Evolutionary conservation across 2,113 vertebrate genomes (phyloP).

Genomic region (Archilochus colubris): DNA sequence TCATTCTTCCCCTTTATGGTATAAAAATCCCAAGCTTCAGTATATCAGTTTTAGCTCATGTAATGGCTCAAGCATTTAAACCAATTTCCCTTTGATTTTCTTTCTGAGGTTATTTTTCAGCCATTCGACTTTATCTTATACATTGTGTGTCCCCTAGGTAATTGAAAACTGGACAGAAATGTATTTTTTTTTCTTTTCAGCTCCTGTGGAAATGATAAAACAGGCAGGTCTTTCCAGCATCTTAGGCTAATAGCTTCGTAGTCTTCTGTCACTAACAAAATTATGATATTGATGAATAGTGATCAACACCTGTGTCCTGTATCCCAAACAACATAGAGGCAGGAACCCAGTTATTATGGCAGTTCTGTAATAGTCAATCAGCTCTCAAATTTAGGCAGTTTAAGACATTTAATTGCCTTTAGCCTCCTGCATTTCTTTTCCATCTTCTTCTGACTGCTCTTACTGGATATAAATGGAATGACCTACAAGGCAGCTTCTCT

Average conservation of each 20-base stretch:
- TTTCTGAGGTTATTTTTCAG: not conserved
- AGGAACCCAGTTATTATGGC: not conserved
- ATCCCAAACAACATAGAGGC: not conserved
- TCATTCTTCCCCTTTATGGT: not conserved
- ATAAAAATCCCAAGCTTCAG: not conserved
- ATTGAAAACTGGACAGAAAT: not conserved
- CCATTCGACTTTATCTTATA: not conserved
- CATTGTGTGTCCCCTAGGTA: not conserved
- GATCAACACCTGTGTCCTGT: not conserved
- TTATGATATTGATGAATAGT: not conserved
- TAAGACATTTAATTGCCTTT: not conserved
- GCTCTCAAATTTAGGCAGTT: not conserved
- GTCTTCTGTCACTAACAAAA: not conserved
- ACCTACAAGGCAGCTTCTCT: not conserved
- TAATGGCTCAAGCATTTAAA: not conserved
- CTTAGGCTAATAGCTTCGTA: not conserved
- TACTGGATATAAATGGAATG: not conserved
- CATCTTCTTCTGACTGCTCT: not conserved
- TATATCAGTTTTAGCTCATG: not conserved
- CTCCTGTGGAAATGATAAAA: not conserved
- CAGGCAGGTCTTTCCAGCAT: not conserved
- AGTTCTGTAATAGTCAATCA: not conserved
- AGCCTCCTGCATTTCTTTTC: not conserved
- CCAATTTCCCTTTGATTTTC: not conserved
- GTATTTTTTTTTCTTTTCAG: not conserved